Base-by-base conservation (phyloP, 2,113 vertebrate genomes). In the Siphamia tubifer region DNA sequence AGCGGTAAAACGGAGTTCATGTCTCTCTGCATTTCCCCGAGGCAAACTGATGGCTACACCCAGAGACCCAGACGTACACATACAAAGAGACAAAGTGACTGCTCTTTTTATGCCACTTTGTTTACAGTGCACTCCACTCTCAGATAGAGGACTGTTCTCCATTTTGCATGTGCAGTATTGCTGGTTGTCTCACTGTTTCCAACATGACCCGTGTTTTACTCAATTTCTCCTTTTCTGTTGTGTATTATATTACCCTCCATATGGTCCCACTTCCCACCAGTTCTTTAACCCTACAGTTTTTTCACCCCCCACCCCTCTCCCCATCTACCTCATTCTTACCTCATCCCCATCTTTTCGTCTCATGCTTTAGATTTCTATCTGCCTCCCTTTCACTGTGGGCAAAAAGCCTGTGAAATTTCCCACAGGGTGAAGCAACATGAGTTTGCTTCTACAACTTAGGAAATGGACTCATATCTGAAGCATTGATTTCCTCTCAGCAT, bases 71-170 rank as follows among this genome's bases (percentile, higher is more conserved):
- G 24, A 55, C 5, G 1, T 16, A 62, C 47, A 64, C 11, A 68
- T 55, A 70, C 54, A 72, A 17, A 52, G 27, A 64, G 68, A 68
- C 68, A 77, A 79, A 78, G 69, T 65, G 67, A 76, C 80, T 80
- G 69, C 89, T 93, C 93, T 89, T 84, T 92, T 88, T 90, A 81
- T 84, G 90, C 51, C 43, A 69, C 76, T 82, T 78, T 87, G 60
- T 85, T 83, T 77, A 70, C 70, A 43, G 47, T 81, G 12, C 48
- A 20, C 43, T 61, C 20, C 61, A 15, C 11, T 58, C 58, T 42
- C 15, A 20, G 66, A 79, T 38, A 54, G 38, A 1, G 42, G 65
- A 45, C 13, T 40, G 57, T 61, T 63, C 4, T 9, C 28, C 24
- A 36, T 42, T 12, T 9, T 12, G 0, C 39, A 10, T 25, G 20